A percentile compares a stretch with the other conserved stretches of the same genome.
Evolutionary conservation across 92 coral and sea anemone species (phyloP).

Genomic region (Paramuricea clavata): DNA sequence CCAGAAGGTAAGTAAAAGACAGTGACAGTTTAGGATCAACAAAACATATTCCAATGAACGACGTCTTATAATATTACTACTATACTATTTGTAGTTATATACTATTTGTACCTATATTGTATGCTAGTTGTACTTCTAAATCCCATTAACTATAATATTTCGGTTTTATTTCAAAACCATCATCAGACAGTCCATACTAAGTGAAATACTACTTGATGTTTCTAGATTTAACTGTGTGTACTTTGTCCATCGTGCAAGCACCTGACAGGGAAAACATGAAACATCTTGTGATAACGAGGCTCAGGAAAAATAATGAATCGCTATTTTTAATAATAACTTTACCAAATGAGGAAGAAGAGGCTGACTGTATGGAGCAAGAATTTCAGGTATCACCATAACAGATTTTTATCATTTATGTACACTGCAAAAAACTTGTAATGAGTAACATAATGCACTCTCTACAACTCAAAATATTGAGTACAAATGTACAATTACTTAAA

Average conservation of each 20-base stretch:
- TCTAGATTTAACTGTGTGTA: slow-evolving; percentile 94
- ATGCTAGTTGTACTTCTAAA: too few relatives aligned
- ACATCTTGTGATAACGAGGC: slow-evolving; percentile 75
- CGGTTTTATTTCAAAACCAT: too few relatives aligned
- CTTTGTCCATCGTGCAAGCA: slow-evolving; percentile 62
- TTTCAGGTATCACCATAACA: neutral
- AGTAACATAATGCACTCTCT: too few relatives aligned
- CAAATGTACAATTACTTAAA: too few relatives aligned
- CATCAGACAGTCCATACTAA: too few relatives aligned
- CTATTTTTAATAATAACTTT: slow-evolving; percentile 74
- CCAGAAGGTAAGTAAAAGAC: slow-evolving; percentile 48
- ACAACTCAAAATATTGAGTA: too few relatives aligned
- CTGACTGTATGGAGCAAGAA: slow-evolving; percentile 45
- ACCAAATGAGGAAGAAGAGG: slow-evolving; percentile 53
- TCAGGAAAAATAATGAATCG: slow-evolving; percentile 76
- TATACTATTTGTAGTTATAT: too few relatives aligned
- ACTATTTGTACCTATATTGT: too few relatives aligned
- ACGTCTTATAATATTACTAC: too few relatives aligned
- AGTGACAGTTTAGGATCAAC: neutral
- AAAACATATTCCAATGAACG: too few relatives aligned
- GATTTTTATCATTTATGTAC: neutral
- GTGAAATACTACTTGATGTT: neutral
- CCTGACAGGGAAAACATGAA: slow-evolving; percentile 65
- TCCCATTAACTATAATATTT: too few relatives aligned
- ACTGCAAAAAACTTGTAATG: too few relatives aligned